Base-by-base conservation (phyloP, 2,113 vertebrate species). In the Plotosus lineatus region DNA sequence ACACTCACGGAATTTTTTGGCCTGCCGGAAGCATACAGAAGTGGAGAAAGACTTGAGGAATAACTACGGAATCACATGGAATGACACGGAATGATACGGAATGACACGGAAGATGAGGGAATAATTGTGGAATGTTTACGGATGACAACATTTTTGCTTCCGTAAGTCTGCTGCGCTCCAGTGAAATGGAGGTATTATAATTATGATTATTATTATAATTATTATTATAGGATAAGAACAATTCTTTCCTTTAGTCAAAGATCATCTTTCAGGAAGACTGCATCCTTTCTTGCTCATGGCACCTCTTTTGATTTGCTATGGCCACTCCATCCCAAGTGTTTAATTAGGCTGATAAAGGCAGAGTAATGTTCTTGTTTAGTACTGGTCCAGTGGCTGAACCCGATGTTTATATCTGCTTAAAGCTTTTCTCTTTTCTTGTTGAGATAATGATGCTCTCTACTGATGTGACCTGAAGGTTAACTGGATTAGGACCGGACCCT, bases 321-420 rank as follows among this genome's bases (percentile, higher is more conserved):
- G 46, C 63, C 19, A 23, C 58, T 40, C 76, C 31, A 31, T 48
- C 82, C 77, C 17, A 44, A 33, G 21, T 10, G 5, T 83, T 84
- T 85, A 85, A 88, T 89, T 90, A 92, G 90, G 90, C 91, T 90
- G 88, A 87, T 85, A 86, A 75, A 85, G 76, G 89, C 85, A 90
- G 88, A 84, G 85, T 84, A 80, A 87, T 75, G 87, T 75, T 88
- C 78, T 85, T 66, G 77, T 80, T 90, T 89, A 88, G 84, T 87
- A 77, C 86, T 84, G 87, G 88, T 84, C 87, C 90, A 82, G 83
- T 89, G 88, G 81, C 84, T 92, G 89, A 86, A 88, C 0, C 87
- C 85, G 83, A 87, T 86, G 82, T 83, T 89, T 83, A 86, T 89
- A 72, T 82, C 79, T 83, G 86, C 85, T 80, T 84, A 81, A 78